phyloP scores from a whole-genome alignment of 1,140 invertebrate species.

The Drosophila elegans region DNA sequence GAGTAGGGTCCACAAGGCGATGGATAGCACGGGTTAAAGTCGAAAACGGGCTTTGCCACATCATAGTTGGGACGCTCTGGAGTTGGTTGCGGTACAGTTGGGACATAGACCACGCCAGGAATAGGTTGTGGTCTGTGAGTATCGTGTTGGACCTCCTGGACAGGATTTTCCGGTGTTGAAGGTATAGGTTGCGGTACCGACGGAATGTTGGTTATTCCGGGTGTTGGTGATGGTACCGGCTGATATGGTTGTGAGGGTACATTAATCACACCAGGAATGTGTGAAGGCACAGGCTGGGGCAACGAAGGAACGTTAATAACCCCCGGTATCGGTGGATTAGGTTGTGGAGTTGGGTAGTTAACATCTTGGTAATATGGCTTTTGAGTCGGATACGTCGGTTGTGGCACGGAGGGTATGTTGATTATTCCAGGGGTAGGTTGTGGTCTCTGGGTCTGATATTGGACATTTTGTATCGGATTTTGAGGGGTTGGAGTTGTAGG shows the following conservation, averaged over 20 bases:
- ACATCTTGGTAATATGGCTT: slow-evolving; percentile 41
- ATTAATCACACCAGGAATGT: slow-evolving; percentile 19
- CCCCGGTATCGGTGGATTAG: slow-evolving; percentile 33
- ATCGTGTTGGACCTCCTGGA: slow-evolving; percentile 16
- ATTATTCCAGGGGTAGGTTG: slow-evolving; percentile 26
- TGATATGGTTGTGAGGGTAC: slow-evolving; percentile 49
- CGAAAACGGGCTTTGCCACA: slow-evolving; percentile 86
- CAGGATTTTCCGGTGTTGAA: slow-evolving; percentile 1
- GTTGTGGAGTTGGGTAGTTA: slow-evolving; percentile 48
- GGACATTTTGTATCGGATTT: slow-evolving; percentile 10
- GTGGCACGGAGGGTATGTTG: slow-evolving; percentile 45
- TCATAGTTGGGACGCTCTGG: slow-evolving; percentile 84
- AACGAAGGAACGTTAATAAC: slow-evolving; percentile 48
- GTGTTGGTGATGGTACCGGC: slow-evolving; percentile 1
- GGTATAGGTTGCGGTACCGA: slow-evolving; percentile 28
- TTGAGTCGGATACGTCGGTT: slow-evolving; percentile 10
- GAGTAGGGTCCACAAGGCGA: slow-evolving; percentile 91
- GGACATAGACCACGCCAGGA: slow-evolving; percentile 45
- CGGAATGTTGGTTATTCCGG: slow-evolving; percentile 40
- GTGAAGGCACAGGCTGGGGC: slow-evolving; percentile 1
- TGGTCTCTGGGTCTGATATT: slow-evolving; percentile 3
- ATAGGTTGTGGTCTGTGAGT: slow-evolving; percentile 20
- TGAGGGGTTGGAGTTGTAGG: slow-evolving; percentile 6
- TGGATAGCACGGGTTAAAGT: slow-evolving; percentile 87
- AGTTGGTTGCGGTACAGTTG: slow-evolving; percentile 15